phyloP scores from a whole-genome alignment of 2,888 invertebrate genomes.

The Cheilosia scutellata region DNA sequence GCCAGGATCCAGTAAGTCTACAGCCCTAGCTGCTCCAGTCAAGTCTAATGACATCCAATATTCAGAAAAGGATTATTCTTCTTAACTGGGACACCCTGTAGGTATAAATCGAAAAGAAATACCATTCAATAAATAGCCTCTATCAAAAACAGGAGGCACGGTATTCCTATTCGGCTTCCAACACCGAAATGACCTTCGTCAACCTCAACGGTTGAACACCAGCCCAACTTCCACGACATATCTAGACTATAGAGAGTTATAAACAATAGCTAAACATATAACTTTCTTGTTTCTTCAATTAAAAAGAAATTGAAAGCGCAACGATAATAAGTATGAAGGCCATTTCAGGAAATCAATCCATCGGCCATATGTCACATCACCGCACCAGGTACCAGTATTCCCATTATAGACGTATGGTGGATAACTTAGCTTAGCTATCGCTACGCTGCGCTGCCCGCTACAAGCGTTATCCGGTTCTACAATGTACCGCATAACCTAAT shows the following conservation, averaged over 20 bases:
- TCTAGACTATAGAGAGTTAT: not conserved
- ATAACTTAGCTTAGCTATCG: slow-evolving; percentile 3
- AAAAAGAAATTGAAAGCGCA: slow-evolving; percentile 69
- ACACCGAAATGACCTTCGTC: slow-evolving; percentile 52
- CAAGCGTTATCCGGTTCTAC: slow-evolving; percentile 50
- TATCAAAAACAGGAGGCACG: slow-evolving; percentile 4
- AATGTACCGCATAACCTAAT: slow-evolving; percentile 72
- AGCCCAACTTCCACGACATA: not conserved
- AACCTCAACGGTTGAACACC: slow-evolving; percentile 9
- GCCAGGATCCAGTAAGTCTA: too few species aligned
- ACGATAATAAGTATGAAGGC: slow-evolving; percentile 17
- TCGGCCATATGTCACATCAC: slow-evolving; percentile 53
- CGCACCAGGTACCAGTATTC: not conserved
- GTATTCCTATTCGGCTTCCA: slow-evolving; percentile 23
- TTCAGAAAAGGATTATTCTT: too few species aligned
- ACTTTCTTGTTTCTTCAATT: slow-evolving; percentile 58
- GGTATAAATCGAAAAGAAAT: too few species aligned
- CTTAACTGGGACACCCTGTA: too few species aligned
- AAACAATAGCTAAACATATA: slow-evolving; percentile 16
- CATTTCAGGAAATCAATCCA: slow-evolving; percentile 68
- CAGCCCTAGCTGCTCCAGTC: too few species aligned
- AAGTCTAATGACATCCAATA: too few species aligned
- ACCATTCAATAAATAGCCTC: not conserved
- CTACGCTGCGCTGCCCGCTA: slow-evolving; percentile 33
- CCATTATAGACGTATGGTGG: not conserved